Base-by-base conservation (phyloP, 2,797 vertebrate species). In the Coranthus polyacanthus region DNA sequence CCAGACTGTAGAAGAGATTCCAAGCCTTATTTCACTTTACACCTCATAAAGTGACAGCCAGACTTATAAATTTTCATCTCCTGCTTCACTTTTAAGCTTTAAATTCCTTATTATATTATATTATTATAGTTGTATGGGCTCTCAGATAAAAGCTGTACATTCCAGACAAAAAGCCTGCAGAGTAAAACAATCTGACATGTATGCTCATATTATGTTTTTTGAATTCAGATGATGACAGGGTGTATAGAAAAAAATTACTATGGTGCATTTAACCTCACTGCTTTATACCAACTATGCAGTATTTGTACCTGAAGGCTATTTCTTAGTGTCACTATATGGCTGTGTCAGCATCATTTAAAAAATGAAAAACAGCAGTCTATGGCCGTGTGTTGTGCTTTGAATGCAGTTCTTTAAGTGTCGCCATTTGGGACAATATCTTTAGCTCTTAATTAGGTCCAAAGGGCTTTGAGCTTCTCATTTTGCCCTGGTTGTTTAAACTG, bases 391-490 rank as follows among this genome's bases (percentile, higher is more conserved):
- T 51, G 9, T 36, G 45, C 76, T 77, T 68, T 77, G n/a, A 75
- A 67, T 17, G 16, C 50, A 38, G 18, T 65, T 79, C 56, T 70
- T 41, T 24, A 22, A 65, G 45, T 11, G 24, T 61, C 50, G 24
- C 65, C 69, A 36, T 74, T 73, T 66, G 81, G 75, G 78, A 86
- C 68, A 68, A 54, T 78, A 75, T 81, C 78, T 88, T 70, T 37
- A 83, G 64, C 51, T 83, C 67, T 66, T 89, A 89, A 91, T 89
- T 76, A 68, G 81, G 62, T 86, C 87, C 72, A 16, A 54, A 59
- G 82, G 84, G 83, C 64, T 62, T 86, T 84, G 71, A 70, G 60
- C 64, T 73, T 34, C 58, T 75, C 49, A 7, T 71, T 66, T 41
- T 55, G 53, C 63, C 36, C 21, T 15, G 22, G 13, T 68, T 79